Conservation (phyloP, 2,888 invertebrate species). For the Alentia gelatinosa region DNA sequence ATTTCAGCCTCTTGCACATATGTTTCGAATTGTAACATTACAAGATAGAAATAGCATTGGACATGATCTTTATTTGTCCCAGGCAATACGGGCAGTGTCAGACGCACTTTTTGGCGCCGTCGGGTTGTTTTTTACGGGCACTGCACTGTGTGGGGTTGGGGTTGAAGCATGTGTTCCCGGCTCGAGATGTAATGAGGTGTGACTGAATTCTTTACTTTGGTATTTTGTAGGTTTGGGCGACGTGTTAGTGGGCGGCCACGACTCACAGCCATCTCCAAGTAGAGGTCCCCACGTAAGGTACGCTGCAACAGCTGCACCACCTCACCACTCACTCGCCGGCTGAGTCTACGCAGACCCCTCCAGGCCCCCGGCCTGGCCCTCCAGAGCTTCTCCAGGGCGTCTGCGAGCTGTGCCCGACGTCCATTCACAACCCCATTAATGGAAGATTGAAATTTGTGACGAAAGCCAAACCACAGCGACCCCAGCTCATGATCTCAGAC, state of each 20-base stretch:
- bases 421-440: conserved; percentile 49
- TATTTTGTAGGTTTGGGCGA: conserved; percentile 2
- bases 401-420: background rate
- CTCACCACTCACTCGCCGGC: background rate
- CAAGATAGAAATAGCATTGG: background rate
- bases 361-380: background rate
- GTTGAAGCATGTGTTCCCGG: background rate
- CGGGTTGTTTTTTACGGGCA: background rate
- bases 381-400: background rate
- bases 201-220: conserved; percentile 3
- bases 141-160: background rate
- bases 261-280: background rate
- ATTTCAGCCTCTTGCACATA: no score
- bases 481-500: background rate
- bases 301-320: conserved; percentile 13
- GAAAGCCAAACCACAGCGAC: conserved; percentile 25
- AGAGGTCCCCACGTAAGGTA: no score
- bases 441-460: conserved; percentile 45
- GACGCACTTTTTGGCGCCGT: background rate
- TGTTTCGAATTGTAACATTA: background rate
- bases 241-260: background rate
- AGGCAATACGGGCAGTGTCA: background rate
- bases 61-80: background rate
- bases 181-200: background rate
- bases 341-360: background rate